Evolutionary conservation across 2,113 vertebrate genomes (phyloP).

Genomic region (Tinamus guttatus): DNA sequence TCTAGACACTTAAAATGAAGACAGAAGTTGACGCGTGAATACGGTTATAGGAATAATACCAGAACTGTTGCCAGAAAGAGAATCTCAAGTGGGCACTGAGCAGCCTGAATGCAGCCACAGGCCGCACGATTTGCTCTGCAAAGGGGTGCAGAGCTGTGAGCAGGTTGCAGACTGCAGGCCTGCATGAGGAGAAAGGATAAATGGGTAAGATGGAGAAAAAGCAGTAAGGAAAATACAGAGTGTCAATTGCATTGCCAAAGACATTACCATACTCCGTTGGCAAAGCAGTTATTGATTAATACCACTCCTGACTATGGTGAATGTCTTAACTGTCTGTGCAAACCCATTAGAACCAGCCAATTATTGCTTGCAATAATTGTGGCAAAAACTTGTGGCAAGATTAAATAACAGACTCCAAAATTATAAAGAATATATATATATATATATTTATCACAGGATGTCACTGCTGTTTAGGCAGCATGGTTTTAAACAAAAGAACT

Average conservation of each 20-base stretch:
- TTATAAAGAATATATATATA: not conserved
- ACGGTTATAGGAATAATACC: not conserved
- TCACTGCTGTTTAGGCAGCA: not conserved
- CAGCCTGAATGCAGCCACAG: not conserved
- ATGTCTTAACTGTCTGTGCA: not conserved
- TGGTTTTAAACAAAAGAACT: not conserved
- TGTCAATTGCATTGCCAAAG: not conserved
- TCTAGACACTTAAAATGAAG: not conserved
- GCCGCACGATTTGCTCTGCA: fast-evolving
- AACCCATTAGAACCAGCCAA: not conserved
- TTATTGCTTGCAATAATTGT: not conserved
- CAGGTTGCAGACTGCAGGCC: not conserved
- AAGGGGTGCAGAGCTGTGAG: not conserved
- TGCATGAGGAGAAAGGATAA: not conserved
- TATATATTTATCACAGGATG: not conserved
- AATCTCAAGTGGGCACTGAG: not conserved
- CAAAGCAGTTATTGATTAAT: not conserved
- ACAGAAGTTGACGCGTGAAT: not conserved
- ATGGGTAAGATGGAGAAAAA: not conserved
- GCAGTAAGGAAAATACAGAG: not conserved
- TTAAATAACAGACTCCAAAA: not conserved
- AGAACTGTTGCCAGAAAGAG: not conserved
- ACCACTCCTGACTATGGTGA: fast-evolving
- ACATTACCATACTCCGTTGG: not conserved
- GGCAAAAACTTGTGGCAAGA: not conserved